Base-by-base conservation (phyloP, 2,113 vertebrate genomes). In the Lipotes vexillifer region DNA sequence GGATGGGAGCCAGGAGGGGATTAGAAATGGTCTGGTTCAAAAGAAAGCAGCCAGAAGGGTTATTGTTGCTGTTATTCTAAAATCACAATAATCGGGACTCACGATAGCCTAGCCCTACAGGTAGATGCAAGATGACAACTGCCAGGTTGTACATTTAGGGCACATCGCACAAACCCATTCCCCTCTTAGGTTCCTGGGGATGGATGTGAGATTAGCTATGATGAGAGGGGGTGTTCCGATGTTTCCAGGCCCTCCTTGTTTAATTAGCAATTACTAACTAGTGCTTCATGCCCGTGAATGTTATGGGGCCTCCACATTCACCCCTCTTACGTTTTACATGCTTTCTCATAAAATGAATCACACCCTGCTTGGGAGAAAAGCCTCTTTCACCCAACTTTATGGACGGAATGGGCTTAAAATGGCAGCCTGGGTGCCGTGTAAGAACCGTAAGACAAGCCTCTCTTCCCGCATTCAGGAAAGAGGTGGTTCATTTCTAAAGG, bases 91-190 rank as follows among this genome's bases (percentile, higher is more conserved):
- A 13, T 46, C 0, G 0, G 1, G 7, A 9, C 15, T 21, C 27
- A 3, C 10, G 1, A 0, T 2, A 6, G 3, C 20, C 3, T 1
- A 38, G 6, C n/a, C 29, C 1, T 5, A 4, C 63, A 41, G 8
- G 15, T 11, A 41, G 13, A 52, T 2, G 20, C 36, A 8, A n/a
- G 13, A 4, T 4, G 10, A 20, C 36, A 46, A 25, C 10, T 12
- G 12, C 41, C 31, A 57, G 44, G 18, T 0, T 18, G 13, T 6
- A 52, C 59, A 46, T 63, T 25, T 6, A 1, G 2, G 57, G 71
- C 49, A 10, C 3, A 5, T 15, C 3, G 1, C 9, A 7, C 57
- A 9, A 0, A 0, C 27, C 89, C 61, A 0, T 1, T 1, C 61
- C 7, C 17, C 36, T 84, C 52, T 8, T 1, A 72, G 33, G 36